phyloP scores from a whole-genome alignment of 2,113 vertebrate species.

The Tetraodon nigroviridis region DNA sequence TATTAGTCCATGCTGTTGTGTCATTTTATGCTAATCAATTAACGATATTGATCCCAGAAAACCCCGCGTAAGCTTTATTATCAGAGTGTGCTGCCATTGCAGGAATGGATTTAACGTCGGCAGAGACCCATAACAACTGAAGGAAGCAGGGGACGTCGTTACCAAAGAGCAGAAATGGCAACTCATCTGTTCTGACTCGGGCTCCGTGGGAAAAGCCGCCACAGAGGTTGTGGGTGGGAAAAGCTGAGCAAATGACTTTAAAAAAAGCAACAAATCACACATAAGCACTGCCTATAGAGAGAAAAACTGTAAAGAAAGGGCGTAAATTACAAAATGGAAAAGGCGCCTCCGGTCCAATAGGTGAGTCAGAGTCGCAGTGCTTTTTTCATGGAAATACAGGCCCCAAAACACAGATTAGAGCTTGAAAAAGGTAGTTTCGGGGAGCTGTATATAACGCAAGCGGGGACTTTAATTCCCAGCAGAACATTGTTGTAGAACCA shows the following conservation, averaged over 20 bases:
- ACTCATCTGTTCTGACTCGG: conserved; percentile 40
- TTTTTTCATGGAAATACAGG: background rate
- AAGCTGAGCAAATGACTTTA: conserved; percentile 13
- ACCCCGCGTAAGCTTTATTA: conserved; percentile 44
- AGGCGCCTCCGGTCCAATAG: conserved; percentile 1
- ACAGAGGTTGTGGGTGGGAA: conserved; percentile 18
- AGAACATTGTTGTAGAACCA: too few species aligned
- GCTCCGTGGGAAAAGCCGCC: conserved; percentile 10
- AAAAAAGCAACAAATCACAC: conserved; percentile 6
- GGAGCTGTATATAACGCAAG: background rate
- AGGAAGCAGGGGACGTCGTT: conserved; percentile 51
- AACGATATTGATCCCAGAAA: conserved; percentile 49
- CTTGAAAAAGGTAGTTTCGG: background rate
- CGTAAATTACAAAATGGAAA: conserved; percentile 27
- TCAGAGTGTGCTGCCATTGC: conserved; percentile 13
- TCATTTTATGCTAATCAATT: conserved; percentile 35
- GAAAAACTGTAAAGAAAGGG: background rate
- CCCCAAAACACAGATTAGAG: background rate
- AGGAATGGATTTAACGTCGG: conserved; percentile 47
- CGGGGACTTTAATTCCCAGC: conserved; percentile 6
- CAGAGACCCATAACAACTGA: conserved; percentile 36
- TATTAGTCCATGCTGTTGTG: background rate
- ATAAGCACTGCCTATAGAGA: conserved; percentile 13
- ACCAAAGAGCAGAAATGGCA: conserved; percentile 57
- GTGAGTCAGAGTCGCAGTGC: conserved; percentile 7